Evolutionary conservation across 1,140 invertebrate species (phyloP).

Genomic region (Drosophila guanche): DNA sequence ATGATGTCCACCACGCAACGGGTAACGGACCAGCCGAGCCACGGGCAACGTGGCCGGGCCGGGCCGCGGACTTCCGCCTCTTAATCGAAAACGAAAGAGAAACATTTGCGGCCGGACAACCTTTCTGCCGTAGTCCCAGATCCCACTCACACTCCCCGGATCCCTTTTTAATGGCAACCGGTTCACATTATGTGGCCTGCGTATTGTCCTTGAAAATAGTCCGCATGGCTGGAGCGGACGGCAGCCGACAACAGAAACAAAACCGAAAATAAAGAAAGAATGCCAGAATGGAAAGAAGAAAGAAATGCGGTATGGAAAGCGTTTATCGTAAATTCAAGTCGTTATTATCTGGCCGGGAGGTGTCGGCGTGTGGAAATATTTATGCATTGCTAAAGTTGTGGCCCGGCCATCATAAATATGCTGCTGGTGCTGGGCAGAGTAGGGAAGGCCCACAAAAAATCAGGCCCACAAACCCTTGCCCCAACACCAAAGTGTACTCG

Average conservation of each 20-base stretch:
- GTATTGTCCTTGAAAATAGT: slow-evolving; percentile 69
- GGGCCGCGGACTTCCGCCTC: slow-evolving; percentile 69
- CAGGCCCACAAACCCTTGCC: not conserved
- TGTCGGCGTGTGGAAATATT: slow-evolving; percentile 68
- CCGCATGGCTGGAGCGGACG: slow-evolving; percentile 24
- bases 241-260: slow-evolving; percentile 15
- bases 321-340: slow-evolving; percentile 76
- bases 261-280: slow-evolving; percentile 29
- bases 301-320: slow-evolving; percentile 53
- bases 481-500: not conserved
- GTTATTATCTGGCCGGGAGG: slow-evolving; percentile 68
- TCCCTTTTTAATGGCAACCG: slow-evolving; percentile 74
- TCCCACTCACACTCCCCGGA: slow-evolving; percentile 9
- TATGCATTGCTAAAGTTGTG: slow-evolving; percentile 67
- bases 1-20: slow-evolving; percentile 75
- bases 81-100: slow-evolving; percentile 76
- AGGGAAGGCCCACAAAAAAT: slow-evolving; percentile 26
- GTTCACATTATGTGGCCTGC: slow-evolving; percentile 71
- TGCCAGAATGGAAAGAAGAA: slow-evolving; percentile 21
- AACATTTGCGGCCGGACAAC: slow-evolving; percentile 70
- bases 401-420: slow-evolving; percentile 60
- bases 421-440: not conserved
- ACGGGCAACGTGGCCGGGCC: slow-evolving; percentile 20
- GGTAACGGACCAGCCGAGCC: slow-evolving; percentile 21
- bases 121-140: slow-evolving; percentile 40